These are phyloP conservation scores for Stratiomys singularior DNA, from an alignment of 2,888 invertebrate genomes.

Conservation along the genomic window DNA sequence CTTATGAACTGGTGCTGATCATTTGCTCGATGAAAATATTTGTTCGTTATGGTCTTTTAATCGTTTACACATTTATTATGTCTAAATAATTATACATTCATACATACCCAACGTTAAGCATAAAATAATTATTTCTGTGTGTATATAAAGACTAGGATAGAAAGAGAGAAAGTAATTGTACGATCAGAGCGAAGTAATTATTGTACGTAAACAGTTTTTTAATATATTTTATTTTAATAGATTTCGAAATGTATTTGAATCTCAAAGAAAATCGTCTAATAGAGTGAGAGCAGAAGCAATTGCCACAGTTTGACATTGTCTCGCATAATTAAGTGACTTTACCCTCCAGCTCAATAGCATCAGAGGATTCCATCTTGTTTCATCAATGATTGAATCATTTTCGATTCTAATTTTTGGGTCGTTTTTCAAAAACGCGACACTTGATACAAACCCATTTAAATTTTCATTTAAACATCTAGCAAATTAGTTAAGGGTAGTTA, in stretches of 20 bases:
- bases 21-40: conserved; percentile 27
- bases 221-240: conserved; percentile 38
- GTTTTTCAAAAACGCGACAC: no score
- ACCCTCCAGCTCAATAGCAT: no score
- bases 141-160: background rate
- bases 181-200: conserved; percentile 4
- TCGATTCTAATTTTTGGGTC: no score
- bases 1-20: conserved; percentile 32
- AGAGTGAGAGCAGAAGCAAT: background rate
- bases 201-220: conserved; percentile 32
- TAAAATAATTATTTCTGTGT: background rate
- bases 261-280: background rate
- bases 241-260: background rate
- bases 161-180: conserved; percentile 6
- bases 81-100: background rate
- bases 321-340: no score
- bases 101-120: conserved; percentile 12
- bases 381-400: no score
- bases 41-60: conserved; percentile 26
- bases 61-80: conserved; percentile 2
- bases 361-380: no score
- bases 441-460: no score
- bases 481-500: no score
- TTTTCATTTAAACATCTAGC: no score
- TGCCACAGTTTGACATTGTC: no score